Base-by-base conservation (phyloP, 2,888 invertebrate species). In the Cybosia mesomella region DNA sequence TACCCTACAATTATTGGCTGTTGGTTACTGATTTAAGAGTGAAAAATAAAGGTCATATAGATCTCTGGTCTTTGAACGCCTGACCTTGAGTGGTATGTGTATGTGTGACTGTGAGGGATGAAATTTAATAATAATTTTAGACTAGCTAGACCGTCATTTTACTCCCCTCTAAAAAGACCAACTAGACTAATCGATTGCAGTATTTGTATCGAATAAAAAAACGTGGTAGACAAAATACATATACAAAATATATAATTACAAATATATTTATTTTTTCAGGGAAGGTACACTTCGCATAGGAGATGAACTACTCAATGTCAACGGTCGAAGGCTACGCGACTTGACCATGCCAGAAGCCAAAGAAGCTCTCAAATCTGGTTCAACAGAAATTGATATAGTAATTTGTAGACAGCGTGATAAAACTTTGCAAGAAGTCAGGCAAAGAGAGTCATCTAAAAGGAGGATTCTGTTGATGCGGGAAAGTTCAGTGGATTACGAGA, bases 301-400 rank as follows among this genome's bases (percentile, higher is more conserved):
- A 18, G 97, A 97, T 85, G 97, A 97, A 85, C 95, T 97, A 34
- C 94, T 97, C 34, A 97, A 97, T 75, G 97, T 97, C 8, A 97
- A 97, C 84, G 97, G 97, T 15, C 95, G 96, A 72, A 93, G 96
- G 77, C 92, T 97, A 62, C 95, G 96, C 8, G 96, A 97, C 62
- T 90, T 97, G 22, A 96, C 95, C 36, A 96, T 96, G 96, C 88
- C 95, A 0, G 96, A 96, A 88, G 96, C 96, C 58, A 95, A 96
- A 82, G 96, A 96, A 87, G 95, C 96, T n/a, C 90, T 97, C 7
- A 95, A 96, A 76, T 96, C 96, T 43, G 96, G 96, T 0, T 93
- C 96, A 24, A 92, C 96, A 1, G 96, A 96, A 82, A 96, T 97
- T 49, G 97, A 97, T 83, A 96, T 97, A 66, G 96, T 97, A 15